A percentile compares a stretch with the other conserved stretches of the same genome.
These are phyloP conservation scores for Caenorhabditis angaria DNA, from an alignment of 2,888 invertebrate genomes.

Conservation along the genomic window DNA sequence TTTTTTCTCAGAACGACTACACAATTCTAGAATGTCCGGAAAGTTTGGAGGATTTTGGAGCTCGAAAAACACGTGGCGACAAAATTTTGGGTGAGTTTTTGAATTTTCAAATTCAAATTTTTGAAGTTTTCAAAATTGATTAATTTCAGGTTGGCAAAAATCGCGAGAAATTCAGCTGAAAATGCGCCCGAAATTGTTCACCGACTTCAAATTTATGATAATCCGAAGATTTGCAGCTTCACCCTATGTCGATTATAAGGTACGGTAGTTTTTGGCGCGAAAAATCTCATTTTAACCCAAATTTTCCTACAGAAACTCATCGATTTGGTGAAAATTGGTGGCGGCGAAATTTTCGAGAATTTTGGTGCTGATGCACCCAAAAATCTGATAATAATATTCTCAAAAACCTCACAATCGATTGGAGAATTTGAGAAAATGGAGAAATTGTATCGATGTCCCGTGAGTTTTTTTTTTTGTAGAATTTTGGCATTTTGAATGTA, in stretches of 20 bases:
- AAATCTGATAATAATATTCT: conserved; percentile 36
- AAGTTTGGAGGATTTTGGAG: not conserved
- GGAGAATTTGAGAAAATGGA: conserved; percentile 20
- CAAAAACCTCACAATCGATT: conserved; percentile 29
- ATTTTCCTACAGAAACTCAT: conserved; percentile 33
- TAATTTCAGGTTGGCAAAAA: conserved; percentile 14
- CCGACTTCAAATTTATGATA: conserved; percentile 30
- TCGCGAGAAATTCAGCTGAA: conserved; percentile 13
- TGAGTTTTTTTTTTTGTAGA: not conserved
- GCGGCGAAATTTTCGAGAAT: conserved; percentile 27
- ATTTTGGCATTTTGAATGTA: too few species aligned
- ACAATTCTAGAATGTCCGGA: conserved; percentile 16
- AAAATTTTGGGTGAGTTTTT: not conserved
- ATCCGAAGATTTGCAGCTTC: conserved; percentile 24
- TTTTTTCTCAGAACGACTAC: conserved; percentile 31
- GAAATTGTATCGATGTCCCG: conserved; percentile 20
- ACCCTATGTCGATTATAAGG: conserved; percentile 31
- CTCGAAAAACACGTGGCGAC: not conserved
- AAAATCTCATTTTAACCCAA: not conserved
- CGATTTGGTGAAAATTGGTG: conserved; percentile 34
- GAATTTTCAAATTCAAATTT: not conserved
- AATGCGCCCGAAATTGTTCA: conserved; percentile 22
- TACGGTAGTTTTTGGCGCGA: not conserved
- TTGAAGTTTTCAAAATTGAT: not conserved
- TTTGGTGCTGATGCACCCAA: conserved; percentile 20